Percentiles rank a stretch among this genome's conserved stretches.
phyloP scores from a whole-genome alignment of 2,113 vertebrate species.

The Lamprotornis superbus region DNA sequence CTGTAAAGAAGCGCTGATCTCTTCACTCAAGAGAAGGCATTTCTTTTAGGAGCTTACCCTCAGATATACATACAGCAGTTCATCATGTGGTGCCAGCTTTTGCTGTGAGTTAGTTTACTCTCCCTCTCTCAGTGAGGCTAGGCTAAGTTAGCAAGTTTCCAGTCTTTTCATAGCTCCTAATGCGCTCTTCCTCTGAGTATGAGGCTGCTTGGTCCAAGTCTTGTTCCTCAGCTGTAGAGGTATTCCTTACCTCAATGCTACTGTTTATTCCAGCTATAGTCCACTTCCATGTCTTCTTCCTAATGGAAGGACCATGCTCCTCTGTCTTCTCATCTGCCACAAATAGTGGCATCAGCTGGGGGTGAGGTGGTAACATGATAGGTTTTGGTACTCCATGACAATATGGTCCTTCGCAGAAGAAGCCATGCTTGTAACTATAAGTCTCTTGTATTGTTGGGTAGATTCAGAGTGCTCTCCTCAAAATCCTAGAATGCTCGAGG shows the following conservation, averaged over 20 bases:
- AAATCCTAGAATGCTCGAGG: not conserved
- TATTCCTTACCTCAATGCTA: not conserved
- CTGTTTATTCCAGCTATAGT: not conserved
- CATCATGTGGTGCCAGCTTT: not conserved
- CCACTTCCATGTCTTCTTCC: not conserved
- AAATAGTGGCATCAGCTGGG: not conserved
- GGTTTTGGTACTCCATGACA: not conserved
- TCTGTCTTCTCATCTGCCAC: not conserved
- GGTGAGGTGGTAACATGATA: not conserved
- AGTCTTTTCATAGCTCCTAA: not conserved
- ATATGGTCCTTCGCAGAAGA: not conserved
- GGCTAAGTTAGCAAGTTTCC: not conserved
- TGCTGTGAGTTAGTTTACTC: not conserved
- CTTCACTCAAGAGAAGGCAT: not conserved
- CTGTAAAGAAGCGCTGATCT: not conserved
- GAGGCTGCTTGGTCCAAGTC: not conserved
- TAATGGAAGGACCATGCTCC: not conserved
- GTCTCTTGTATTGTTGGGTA: not conserved
- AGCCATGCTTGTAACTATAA: not conserved
- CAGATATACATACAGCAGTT: rapidly evolving
- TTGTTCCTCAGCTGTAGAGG: not conserved
- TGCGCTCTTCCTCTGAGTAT: not conserved
- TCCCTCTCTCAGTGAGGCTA: not conserved
- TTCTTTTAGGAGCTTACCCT: not conserved
- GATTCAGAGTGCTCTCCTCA: not conserved